These are phyloP conservation scores for Drosophila hamatofila DNA, from an alignment of 2,888 invertebrate genomes.

Conservation along the genomic window DNA sequence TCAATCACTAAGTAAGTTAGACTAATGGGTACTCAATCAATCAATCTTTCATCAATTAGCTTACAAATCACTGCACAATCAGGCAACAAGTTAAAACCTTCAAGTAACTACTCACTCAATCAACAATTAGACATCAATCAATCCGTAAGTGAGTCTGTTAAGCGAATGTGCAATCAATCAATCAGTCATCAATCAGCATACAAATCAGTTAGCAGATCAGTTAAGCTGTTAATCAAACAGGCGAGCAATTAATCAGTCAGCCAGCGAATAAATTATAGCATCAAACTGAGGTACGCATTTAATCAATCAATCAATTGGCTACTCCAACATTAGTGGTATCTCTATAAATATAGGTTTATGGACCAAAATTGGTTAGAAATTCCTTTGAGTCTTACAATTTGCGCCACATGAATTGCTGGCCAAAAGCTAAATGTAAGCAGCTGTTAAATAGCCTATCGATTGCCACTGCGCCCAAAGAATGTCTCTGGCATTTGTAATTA, in stretches of 20 bases:
- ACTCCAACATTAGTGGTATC: background rate
- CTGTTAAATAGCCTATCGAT: conserved; percentile 36
- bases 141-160: background rate
- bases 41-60: background rate
- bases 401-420: background rate
- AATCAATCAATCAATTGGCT: background rate
- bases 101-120: background rate
- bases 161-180: background rate
- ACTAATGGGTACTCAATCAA: background rate
- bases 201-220: background rate
- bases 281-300: no score
- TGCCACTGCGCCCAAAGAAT: conserved; percentile 21
- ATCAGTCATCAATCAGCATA: background rate
- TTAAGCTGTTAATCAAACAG: background rate
- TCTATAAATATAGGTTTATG: background rate
- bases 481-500: conserved; percentile 67
- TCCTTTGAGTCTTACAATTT: conserved; percentile 5
- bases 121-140: background rate
- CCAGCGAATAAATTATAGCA: background rate
- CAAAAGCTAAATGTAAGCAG: conserved; percentile 7
- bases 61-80: background rate
- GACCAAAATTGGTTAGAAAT: background rate
- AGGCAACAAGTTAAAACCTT: background rate
- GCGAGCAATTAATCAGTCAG: background rate
- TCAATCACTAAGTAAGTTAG: background rate